Evolutionary conservation across 1,140 invertebrate species (phyloP), one percentile per base, ranked within the genome.

Genomic region (Armadillidium nasatum): DNA sequence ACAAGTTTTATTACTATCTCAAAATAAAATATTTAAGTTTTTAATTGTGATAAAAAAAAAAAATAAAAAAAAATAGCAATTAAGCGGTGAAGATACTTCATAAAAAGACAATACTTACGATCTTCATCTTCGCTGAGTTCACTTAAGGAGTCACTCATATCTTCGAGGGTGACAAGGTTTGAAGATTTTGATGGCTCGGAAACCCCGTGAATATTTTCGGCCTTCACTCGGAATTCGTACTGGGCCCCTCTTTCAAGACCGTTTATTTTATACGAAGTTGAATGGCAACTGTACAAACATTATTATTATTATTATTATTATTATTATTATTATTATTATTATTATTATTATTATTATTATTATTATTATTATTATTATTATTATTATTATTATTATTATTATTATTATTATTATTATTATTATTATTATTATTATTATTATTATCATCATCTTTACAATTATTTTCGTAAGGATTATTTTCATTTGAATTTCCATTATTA

Each of bases 131-230:
- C 50, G 50, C 50, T 60, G 50, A 60, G 11, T 60, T 60, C 50
- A 60, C 50, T 60, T 7, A 60, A 15, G 2, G 50, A 60, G 7
- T 60, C 50, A 19, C 50, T 60, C 19, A 79, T 82, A n/a, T 81
- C 80, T 67, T 82, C 78, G 22, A 74, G 78, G 13, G 77, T 82
- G 74, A 85, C 79, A 19, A 83, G 80, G 22, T 83, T 82, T 0
- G 89, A 89, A 80, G 88, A 87, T 68, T 83, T 82, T 72, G 90
- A 89, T 0, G 92, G 90, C 79, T 89, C 87, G 82, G 92, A 92
- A 22, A 88, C 84, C 33, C 93, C 93, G 82, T 94, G 91, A 69
- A 91, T 86, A 83, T 94, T 94, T 77, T 91, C 87, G 10, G 92
- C 92, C 72, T 91, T 85, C 0, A 94, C 89, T 54, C 93, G 87